Conservation (phyloP, 1,140 invertebrate species). For the Magallana angulata region DNA sequence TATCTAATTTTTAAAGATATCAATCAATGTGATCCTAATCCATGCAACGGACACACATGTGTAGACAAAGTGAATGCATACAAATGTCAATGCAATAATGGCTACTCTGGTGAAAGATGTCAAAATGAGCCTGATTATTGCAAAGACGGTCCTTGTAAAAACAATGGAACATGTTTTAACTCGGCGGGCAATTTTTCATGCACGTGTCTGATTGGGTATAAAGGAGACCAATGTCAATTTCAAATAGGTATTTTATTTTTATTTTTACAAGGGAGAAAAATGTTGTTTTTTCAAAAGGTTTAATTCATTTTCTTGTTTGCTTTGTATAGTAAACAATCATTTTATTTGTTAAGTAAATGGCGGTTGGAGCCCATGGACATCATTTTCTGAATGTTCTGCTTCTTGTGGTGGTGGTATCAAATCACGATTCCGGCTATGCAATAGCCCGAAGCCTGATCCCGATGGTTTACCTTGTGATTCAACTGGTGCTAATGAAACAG, state of each 20-base stretch:
- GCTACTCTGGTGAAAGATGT: slow-evolving; percentile 53
- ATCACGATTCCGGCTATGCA: slow-evolving; percentile 21
- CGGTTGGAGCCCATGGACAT: slow-evolving; percentile 26
- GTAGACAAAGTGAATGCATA: slow-evolving; percentile 15
- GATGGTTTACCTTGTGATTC: slow-evolving; percentile 36
- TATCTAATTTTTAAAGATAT: slow-evolving; percentile 13
- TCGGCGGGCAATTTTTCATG: slow-evolving; percentile 95
- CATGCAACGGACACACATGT: slow-evolving; percentile 42
- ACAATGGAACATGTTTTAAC: slow-evolving; percentile 87
- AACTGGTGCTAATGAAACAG: not conserved
- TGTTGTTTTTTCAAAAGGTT: too few relatives aligned
- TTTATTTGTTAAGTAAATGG: slow-evolving; percentile 43
- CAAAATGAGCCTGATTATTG: slow-evolving; percentile 58
- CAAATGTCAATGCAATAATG: slow-evolving; percentile 37
- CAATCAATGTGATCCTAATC: slow-evolving; percentile 31
- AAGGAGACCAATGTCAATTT: slow-evolving; percentile 67
- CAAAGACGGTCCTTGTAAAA: slow-evolving; percentile 51
- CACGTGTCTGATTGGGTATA: slow-evolving; percentile 92
- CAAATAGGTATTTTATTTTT: slow-evolving; percentile 39
- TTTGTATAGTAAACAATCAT: not conserved
- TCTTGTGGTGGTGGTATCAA: slow-evolving; percentile 37
- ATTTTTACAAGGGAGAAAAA: too few relatives aligned
- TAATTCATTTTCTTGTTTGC: not conserved
- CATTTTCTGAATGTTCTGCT: slow-evolving; percentile 40
- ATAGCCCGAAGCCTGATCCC: slow-evolving; percentile 37